Evolutionary conservation across 2,888 invertebrate genomes (phyloP).

Genomic region (Sinotaia quadrata): DNA sequence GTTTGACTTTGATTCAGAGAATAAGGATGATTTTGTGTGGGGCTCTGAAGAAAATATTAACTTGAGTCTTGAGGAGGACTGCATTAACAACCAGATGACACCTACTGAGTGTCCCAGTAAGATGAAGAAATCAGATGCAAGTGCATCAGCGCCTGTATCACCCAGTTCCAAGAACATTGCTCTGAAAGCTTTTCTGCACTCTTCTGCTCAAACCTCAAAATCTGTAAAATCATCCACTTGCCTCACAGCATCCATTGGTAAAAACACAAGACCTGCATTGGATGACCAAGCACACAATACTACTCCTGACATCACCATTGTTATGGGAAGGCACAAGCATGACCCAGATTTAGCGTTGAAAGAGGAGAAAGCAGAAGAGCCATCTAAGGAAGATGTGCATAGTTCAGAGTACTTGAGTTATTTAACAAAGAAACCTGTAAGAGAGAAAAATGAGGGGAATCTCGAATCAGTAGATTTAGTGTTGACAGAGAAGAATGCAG

Average conservation of each 20-base stretch:
- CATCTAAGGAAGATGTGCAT: no score
- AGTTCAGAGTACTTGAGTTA: no score
- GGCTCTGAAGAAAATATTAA: slow-evolving; percentile 5
- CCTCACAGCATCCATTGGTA: no score
- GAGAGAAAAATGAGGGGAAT: no score
- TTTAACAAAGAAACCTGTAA: no score
- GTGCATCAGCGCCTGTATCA: background rate
- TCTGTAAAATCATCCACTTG: background rate
- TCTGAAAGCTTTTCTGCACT: background rate
- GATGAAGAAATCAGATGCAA: background rate
- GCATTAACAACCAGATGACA: background rate
- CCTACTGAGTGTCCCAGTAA: background rate
- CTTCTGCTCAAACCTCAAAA: background rate
- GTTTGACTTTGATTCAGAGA: no score
- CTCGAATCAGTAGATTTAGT: no score
- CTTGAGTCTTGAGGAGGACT: background rate
- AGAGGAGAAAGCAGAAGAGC: no score
- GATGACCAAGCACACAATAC: background rate
- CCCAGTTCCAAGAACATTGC: background rate
- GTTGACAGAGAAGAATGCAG: background rate
- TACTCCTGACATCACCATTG: background rate
- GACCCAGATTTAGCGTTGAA: background rate
- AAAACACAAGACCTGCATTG: background rate
- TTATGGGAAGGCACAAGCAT: background rate
- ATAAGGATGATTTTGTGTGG: slow-evolving; percentile 23